Conservation (phyloP, 2,113 vertebrate genomes). For the Oncorhynchus mykiss region DNA sequence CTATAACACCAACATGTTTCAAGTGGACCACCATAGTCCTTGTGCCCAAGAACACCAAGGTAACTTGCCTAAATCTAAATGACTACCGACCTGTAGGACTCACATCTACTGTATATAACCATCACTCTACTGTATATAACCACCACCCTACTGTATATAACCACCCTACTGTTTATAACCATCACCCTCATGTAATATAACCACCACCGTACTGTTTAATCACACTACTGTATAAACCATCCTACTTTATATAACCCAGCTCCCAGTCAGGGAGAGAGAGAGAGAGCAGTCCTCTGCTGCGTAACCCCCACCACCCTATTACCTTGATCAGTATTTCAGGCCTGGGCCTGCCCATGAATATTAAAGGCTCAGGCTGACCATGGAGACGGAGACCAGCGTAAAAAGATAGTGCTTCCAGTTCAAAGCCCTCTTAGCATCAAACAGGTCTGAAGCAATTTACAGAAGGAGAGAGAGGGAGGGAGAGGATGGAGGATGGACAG, state of each 20-base stretch:
- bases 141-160: no score
- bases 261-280: constrained; percentile 17
- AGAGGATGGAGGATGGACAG: not conserved
- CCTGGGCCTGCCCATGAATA: constrained; percentile 55
- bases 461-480: not conserved
- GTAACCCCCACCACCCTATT: no score
- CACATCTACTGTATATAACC: no score
- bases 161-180: not conserved
- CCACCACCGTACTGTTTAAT: not conserved
- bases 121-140: no score
- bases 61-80: no score
- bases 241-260: constrained; percentile 23
- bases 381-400: constrained; percentile 18
- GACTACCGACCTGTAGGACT: no score
- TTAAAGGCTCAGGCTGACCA: constrained; percentile 50
- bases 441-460: constrained; percentile 44
- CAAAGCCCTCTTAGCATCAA: constrained; percentile 67
- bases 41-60: no score
- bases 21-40: no score
- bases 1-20: no score
- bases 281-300: constrained; percentile 9
- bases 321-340: constrained; percentile 56
- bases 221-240: constrained; percentile 11
- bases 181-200: no score
- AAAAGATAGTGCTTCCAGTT: constrained; percentile 56